Conservation (phyloP, 2,797 vertebrate genomes). For the Phoeniculus purpureus region DNA sequence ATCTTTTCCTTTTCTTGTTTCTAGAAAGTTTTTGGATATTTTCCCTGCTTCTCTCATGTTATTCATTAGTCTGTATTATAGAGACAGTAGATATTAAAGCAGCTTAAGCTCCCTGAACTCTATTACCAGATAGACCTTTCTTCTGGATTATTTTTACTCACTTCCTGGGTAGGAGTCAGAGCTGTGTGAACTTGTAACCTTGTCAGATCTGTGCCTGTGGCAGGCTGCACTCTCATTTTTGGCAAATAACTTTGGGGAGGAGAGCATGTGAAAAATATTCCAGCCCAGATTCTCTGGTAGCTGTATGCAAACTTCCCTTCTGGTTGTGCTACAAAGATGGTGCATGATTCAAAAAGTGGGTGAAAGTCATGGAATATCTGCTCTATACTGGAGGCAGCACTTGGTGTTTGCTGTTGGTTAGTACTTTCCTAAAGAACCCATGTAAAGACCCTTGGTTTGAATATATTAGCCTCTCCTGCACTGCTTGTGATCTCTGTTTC, state of each 20-base stretch:
- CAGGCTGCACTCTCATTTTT: neutral
- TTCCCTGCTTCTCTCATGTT: neutral
- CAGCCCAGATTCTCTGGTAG: neutral
- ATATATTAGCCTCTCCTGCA: neutral
- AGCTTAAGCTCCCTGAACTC: neutral
- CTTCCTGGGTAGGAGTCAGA: neutral
- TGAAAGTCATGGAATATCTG: neutral
- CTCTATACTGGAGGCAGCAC: neutral
- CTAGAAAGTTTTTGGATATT: neutral
- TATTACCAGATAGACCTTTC: neutral
- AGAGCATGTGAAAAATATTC: neutral
- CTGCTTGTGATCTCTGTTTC: neutral
- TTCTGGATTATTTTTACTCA: neutral
- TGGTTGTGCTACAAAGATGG: neutral
- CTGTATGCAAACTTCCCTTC: neutral
- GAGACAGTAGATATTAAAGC: neutral
- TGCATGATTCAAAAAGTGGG: neutral
- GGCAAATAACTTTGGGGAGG: neutral
- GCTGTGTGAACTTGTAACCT: neutral
- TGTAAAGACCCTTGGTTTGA: neutral
- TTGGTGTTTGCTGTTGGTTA: neutral
- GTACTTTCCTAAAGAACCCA: neutral
- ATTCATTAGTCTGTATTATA: neutral
- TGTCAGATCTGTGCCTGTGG: neutral
- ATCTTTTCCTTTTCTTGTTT: neutral